Evolutionary conservation across 2,888 invertebrate species (phyloP), one percentile per base, ranked within the genome.

Genomic region (Tetanocera ferruginea): DNA sequence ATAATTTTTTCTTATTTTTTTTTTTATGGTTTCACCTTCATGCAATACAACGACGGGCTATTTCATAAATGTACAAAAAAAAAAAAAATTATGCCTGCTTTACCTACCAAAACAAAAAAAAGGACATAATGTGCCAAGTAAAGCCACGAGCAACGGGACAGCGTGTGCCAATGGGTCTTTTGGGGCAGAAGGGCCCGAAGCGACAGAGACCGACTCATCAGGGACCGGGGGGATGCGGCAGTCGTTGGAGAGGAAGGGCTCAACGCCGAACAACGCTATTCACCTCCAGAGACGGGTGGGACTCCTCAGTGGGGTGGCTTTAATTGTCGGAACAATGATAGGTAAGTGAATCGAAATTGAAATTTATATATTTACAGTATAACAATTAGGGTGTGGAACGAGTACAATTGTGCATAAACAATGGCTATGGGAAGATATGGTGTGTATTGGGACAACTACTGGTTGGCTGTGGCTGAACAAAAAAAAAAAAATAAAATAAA

Each of bases 251-350:
- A 94, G 96, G 95, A 91, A 94, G 95, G 94, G 94, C 95, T 91
- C 96, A 97, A 93, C 94, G 96, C 92, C 94, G 96, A 94, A 96
- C 95, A 95, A 97, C 96, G 91, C 95, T 97, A 93, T 97, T 97
- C 96, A 97, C 96, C 96, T 97, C 96, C 95, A 97, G 96, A 97
- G 97, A 95, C 96, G 96, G 95, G 96, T 98, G 94, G 97, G 98
- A 94, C 96, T 98, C 94, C 92, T 97, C 94, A 97, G 97, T 95
- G 98, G 98, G 94, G 96, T 97, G 94, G 97, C 97, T 94, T 94
- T 98, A 94, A 98, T 98, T 92, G 97, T 98, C 87, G 98, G 98
- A 88, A 98, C 98, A 84, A 98, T 98, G 98, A 98, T 98, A 89
- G 98, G 97, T 96, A 90, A 91, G 92, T 87, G 73, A 57, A 73